A percentile compares a stretch with the other conserved stretches of the same genome.
Conservation (phyloP, 1,140 invertebrate genomes). For the Drosophila rufa region DNA sequence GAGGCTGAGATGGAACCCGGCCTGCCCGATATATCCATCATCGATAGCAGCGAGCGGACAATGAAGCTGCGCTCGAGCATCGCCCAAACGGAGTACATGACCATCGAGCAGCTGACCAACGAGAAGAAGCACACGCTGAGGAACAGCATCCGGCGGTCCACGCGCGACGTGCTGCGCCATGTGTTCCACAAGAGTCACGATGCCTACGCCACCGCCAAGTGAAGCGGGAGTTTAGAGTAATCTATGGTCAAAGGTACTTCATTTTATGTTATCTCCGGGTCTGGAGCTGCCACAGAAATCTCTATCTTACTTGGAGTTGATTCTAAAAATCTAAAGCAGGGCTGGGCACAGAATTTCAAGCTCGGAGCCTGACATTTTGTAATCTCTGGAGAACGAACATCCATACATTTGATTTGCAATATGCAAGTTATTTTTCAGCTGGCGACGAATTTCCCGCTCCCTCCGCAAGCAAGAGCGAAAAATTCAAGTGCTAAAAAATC, state of each 20-base stretch:
- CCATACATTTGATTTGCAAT: too few relatives aligned
- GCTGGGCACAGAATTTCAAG: too few relatives aligned
- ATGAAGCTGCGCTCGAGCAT: constrained; percentile 72
- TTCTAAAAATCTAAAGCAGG: too few relatives aligned
- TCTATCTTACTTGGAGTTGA: background rate
- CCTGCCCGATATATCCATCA: constrained; percentile 70
- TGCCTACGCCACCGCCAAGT: constrained; percentile 71
- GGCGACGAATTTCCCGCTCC: too few relatives aligned
- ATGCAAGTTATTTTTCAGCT: too few relatives aligned
- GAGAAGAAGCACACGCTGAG: constrained; percentile 76
- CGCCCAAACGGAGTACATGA: constrained; percentile 67
- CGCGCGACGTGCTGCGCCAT: constrained; percentile 75
- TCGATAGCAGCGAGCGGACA: constrained; percentile 71
- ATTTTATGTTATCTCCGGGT: background rate
- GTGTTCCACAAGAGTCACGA: constrained; percentile 83
- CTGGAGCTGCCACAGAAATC: background rate
- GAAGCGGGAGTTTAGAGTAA: background rate
- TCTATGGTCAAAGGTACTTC: background rate
- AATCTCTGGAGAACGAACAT: too few relatives aligned
- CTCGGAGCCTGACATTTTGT: too few relatives aligned
- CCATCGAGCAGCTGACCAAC: constrained; percentile 72
- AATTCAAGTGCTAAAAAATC: too few relatives aligned
- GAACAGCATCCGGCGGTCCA: constrained; percentile 77
- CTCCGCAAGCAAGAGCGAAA: too few relatives aligned
- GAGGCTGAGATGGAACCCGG: constrained; percentile 7